A percentile compares a stretch with the other conserved stretches of the same genome.
Evolutionary conservation across 2,113 vertebrate genomes (phyloP).

Genomic region (Platysternon megacephalum): DNA sequence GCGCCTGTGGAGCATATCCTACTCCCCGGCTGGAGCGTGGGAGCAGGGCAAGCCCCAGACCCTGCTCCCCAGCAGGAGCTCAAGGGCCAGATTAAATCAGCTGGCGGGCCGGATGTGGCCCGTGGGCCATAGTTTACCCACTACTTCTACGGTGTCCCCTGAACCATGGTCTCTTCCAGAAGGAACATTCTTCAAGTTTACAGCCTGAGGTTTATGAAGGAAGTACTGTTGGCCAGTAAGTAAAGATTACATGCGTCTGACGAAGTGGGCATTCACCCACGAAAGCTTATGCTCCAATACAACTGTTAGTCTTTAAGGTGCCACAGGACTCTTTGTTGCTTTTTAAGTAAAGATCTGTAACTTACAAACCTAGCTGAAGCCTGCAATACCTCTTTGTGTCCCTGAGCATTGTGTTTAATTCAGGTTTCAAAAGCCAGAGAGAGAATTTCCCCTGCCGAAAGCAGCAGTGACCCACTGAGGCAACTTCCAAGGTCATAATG

Average conservation of each 20-base stretch:
- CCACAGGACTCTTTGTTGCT: too few species aligned
- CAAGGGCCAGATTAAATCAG: too few species aligned
- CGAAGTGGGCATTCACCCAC: too few species aligned
- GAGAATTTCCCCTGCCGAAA: not conserved
- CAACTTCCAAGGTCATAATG: not conserved
- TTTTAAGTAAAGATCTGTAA: accelerated
- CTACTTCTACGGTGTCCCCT: not conserved
- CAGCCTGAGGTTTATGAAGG: not conserved
- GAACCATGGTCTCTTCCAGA: accelerated
- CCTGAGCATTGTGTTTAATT: constrained; percentile 2
- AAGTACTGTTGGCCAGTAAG: not conserved
- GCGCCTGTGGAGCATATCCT: too few species aligned
- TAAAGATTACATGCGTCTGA: too few species aligned
- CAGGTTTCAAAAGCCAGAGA: constrained; percentile 36
- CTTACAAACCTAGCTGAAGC: not conserved
- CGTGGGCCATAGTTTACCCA: too few species aligned
- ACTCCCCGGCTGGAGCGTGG: too few species aligned
- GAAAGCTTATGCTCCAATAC: too few species aligned
- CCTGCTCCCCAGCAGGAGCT: too few species aligned
- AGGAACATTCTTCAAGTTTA: not conserved
- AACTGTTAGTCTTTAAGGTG: too few species aligned
- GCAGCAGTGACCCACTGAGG: not conserved
- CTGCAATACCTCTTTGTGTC: not conserved
- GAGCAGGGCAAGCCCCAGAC: too few species aligned
- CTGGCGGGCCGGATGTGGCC: too few species aligned